Conservation (phyloP, 2,797 vertebrate species). For the Myioborus miniatus region DNA sequence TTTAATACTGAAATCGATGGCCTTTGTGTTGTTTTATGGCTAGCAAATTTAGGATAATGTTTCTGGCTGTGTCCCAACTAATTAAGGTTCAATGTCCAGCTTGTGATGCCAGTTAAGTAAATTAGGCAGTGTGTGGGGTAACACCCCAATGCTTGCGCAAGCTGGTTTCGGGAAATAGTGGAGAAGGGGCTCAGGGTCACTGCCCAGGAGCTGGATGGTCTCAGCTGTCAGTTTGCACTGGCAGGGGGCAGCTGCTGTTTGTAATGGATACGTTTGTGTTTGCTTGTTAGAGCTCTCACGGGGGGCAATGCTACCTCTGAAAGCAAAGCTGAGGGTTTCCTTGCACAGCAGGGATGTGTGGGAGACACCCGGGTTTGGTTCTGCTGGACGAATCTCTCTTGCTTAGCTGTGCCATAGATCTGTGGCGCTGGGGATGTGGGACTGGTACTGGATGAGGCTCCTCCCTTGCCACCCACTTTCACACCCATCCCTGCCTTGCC, state of each 20-base stretch:
- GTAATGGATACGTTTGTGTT: neutral
- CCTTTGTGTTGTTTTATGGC: neutral
- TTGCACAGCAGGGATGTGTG: rapidly evolving
- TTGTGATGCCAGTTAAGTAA: neutral
- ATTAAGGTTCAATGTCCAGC: neutral
- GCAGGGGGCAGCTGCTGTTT: neutral
- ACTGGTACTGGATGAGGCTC: neutral
- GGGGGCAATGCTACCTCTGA: rapidly evolving
- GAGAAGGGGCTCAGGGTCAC: neutral
- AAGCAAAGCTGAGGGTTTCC: neutral
- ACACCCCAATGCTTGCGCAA: rapidly evolving
- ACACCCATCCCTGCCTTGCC: neutral
- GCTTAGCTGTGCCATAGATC: neutral
- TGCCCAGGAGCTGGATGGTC: neutral
- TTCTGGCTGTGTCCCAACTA: neutral
- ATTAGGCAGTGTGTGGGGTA: neutral
- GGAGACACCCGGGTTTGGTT: neutral
- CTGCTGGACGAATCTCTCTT: neutral
- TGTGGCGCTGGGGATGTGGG: rapidly evolving
- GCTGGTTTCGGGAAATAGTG: neutral
- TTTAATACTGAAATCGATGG: neutral
- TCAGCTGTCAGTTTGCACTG: neutral
- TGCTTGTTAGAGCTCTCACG: neutral
- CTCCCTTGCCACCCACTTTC: neutral
- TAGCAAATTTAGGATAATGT: neutral